Evolutionary conservation across 2,797 vertebrate genomes (phyloP).

Genomic region (Poeciliopsis presidionis): DNA sequence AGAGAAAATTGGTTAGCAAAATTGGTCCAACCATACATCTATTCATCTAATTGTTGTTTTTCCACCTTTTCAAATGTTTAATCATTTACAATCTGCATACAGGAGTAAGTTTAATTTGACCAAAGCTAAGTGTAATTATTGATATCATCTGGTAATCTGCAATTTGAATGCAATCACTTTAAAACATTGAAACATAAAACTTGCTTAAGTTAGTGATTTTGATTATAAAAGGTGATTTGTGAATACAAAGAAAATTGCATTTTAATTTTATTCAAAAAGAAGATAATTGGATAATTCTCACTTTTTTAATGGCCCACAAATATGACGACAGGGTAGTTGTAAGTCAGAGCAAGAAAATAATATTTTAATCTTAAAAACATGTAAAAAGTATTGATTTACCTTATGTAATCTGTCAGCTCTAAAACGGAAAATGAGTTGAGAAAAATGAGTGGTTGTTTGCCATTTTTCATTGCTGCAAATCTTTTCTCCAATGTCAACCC

Average conservation of each 20-base stretch:
- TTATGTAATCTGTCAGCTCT: neutral
- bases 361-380: neutral
- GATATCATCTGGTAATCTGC: neutral
- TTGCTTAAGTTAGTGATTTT: neutral
- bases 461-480: neutral
- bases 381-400: neutral
- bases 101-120: neutral
- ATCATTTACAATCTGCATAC: neutral
- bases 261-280: neutral
- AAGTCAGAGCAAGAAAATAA: neutral
- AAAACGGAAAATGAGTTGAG: neutral
- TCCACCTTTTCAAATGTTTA: neutral
- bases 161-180: conserved; percentile 12
- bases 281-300: neutral
- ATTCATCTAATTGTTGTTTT: neutral
- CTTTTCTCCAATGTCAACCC: neutral
- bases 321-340: neutral
- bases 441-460: neutral
- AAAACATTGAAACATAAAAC: neutral
- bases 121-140: neutral
- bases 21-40: neutral
- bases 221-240: neutral
- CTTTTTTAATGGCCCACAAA: neutral
- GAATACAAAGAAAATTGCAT: neutral
- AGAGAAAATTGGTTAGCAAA: too few relatives aligned